Conservation (phyloP, 2,113 vertebrate genomes). For the Tamias sibiricus region DNA sequence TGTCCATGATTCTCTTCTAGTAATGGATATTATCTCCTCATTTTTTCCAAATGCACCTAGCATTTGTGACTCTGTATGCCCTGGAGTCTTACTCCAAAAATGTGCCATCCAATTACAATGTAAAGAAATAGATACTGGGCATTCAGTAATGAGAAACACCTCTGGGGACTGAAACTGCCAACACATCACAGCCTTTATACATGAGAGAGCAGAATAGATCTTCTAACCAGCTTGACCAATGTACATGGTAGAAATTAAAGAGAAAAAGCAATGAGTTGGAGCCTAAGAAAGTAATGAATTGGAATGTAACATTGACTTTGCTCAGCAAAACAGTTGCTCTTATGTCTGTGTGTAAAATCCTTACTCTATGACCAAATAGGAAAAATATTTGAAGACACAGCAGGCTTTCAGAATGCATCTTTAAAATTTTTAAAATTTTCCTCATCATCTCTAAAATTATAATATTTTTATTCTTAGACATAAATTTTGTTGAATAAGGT, state of each 20-base stretch:
- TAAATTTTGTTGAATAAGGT: neutral
- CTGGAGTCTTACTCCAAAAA: constrained; percentile 13
- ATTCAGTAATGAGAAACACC: neutral
- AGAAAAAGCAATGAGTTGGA: neutral
- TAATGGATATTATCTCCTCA: constrained; percentile 51
- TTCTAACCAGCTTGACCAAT: neutral
- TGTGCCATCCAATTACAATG: neutral
- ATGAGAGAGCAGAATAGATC: neutral
- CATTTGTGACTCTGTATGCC: neutral
- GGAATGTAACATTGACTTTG: accelerated
- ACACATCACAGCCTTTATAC: neutral
- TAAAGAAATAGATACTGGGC: neutral
- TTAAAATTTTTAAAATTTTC: neutral
- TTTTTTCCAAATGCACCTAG: constrained; percentile 27
- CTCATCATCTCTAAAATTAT: neutral
- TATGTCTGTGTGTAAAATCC: neutral
- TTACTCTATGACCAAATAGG: neutral
- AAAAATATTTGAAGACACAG: neutral
- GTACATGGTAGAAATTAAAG: neutral
- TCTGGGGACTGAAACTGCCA: neutral
- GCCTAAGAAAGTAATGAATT: neutral
- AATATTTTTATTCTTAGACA: neutral
- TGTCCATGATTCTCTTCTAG: neutral
- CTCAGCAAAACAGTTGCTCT: neutral
- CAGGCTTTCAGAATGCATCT: neutral